Evolutionary conservation across 2,888 invertebrate genomes (phyloP).

Genomic region (Colostygia pectinataria): DNA sequence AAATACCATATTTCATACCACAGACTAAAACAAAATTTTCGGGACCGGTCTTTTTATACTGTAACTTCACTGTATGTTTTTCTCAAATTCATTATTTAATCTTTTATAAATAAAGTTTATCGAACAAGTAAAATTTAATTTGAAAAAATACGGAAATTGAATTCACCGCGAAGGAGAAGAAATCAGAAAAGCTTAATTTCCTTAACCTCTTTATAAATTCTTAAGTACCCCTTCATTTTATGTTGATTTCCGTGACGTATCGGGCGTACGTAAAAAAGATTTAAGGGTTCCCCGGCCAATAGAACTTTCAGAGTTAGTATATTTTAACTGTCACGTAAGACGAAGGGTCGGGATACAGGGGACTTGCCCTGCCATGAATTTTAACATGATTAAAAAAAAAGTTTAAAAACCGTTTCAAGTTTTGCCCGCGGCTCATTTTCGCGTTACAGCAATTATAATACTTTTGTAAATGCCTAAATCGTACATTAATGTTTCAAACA

Average conservation of each 20-base stretch:
- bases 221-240: slow-evolving; percentile 28
- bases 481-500: too few relatives aligned
- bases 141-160: too few relatives aligned
- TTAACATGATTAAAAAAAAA: slow-evolving; percentile 34
- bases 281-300: slow-evolving; percentile 52
- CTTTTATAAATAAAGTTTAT: too few relatives aligned
- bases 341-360: slow-evolving; percentile 28
- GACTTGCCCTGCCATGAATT: slow-evolving; percentile 29
- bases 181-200: slow-evolving; percentile 9
- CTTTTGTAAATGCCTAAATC: too few relatives aligned
- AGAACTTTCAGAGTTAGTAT: slow-evolving; percentile 56
- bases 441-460: not conserved
- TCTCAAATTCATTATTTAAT: too few relatives aligned
- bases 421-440: not conserved
- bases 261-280: slow-evolving; percentile 52
- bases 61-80: too few relatives aligned
- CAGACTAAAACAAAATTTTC: too few relatives aligned
- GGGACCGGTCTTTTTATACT: too few relatives aligned
- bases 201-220: slow-evolving; percentile 15
- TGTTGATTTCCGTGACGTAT: slow-evolving; percentile 48
- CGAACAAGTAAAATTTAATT: too few relatives aligned
- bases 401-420: slow-evolving; percentile 16
- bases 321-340: slow-evolving; percentile 49
- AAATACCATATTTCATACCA: too few relatives aligned
- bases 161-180: not conserved